Conservation (phyloP, 1,140 invertebrate species). For the Stenopsyche tienmushanensis region DNA sequence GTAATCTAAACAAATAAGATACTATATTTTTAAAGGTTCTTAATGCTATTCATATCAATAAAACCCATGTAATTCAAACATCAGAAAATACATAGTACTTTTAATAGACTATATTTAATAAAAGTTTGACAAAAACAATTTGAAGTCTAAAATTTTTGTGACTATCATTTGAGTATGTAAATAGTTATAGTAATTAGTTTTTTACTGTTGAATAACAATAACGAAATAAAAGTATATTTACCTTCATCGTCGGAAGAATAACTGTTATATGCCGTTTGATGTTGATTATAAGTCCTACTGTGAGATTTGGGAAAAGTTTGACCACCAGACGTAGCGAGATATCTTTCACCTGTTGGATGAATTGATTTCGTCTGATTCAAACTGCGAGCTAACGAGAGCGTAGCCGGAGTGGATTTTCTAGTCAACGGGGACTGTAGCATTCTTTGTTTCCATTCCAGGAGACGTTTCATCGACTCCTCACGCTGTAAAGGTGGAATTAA, state of each 20-base stretch:
- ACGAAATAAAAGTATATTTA: conserved; percentile 50
- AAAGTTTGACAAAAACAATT: too few species aligned
- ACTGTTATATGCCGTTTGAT: conserved; percentile 70
- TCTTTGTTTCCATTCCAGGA: conserved; percentile 89
- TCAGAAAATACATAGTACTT: too few species aligned
- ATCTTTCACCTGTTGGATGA: conserved; percentile 2
- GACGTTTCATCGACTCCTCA: conserved; percentile 87
- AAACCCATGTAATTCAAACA: too few species aligned
- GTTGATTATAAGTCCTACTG: conserved; percentile 45
- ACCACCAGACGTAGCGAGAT: conserved; percentile 36
- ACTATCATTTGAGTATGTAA: too few species aligned
- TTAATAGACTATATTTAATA: too few species aligned
- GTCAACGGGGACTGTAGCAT: conserved; percentile 88
- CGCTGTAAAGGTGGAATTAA: conserved; percentile 54
- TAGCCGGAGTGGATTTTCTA: conserved; percentile 67
- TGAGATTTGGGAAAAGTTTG: conserved; percentile 50
- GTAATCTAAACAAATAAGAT: too few species aligned
- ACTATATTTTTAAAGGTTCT: too few species aligned
- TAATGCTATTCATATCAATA: too few species aligned
- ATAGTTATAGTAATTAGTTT: too few species aligned
- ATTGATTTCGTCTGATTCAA: conserved; percentile 52
- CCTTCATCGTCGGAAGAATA: conserved; percentile 88
- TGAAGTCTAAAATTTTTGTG: too few species aligned
- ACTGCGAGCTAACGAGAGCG: conserved; percentile 55
- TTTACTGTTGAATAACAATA: background rate